These are phyloP conservation scores for Latrodectus elegans DNA, from an alignment of 2,888 invertebrate species.

Conservation along the genomic window DNA sequence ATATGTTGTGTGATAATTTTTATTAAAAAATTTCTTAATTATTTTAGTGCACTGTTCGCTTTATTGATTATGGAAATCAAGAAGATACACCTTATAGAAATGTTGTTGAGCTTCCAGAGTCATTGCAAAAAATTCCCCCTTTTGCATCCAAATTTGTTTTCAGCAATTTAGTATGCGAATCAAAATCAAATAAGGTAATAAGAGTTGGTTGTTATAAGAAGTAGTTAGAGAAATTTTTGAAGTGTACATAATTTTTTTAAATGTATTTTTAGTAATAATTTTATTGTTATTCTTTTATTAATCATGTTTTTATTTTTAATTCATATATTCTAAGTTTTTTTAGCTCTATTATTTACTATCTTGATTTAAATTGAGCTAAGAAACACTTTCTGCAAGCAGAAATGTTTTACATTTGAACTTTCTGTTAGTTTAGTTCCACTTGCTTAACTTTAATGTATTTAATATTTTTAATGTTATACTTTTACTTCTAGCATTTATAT, in stretches of 20 bases:
- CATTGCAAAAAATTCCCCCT: conserved; percentile 35
- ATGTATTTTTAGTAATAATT: neutral
- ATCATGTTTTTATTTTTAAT: neutral
- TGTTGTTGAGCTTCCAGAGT: conserved; percentile 44
- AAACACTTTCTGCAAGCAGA: too few species aligned
- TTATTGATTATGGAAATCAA: conserved; percentile 56
- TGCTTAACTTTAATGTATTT: too few species aligned
- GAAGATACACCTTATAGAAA: conserved; percentile 38
- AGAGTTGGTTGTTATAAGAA: neutral
- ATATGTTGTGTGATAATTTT: too few species aligned
- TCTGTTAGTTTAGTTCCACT: too few species aligned
- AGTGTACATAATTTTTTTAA: neutral
- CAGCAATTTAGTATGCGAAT: conserved; percentile 31
- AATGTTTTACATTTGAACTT: too few species aligned
- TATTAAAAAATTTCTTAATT: neutral
- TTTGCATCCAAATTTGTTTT: conserved; percentile 47
- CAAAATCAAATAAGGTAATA: conserved; percentile 7
- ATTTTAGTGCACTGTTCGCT: conserved; percentile 44
- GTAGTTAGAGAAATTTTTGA: neutral
- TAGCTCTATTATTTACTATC: too few species aligned
- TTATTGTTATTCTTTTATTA: neutral
- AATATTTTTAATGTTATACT: too few species aligned
- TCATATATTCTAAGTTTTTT: too few species aligned
- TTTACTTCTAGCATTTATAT: too few species aligned
- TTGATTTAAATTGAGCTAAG: too few species aligned